Conservation (phyloP, 2,113 vertebrate genomes). For the Illadopsis cleaveri region DNA sequence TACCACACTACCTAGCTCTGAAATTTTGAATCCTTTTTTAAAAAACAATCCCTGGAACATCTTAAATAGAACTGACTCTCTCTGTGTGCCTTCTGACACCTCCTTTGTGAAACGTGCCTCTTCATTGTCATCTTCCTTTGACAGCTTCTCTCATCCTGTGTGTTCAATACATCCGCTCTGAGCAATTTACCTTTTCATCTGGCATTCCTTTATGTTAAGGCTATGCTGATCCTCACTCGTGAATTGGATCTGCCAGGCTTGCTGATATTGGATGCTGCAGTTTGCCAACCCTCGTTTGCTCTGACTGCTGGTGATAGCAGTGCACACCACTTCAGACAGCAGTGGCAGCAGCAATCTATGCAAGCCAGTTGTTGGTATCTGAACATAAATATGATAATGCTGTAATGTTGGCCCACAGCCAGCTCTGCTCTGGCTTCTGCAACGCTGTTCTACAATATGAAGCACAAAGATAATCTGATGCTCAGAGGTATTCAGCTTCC, state of each 20-base stretch:
- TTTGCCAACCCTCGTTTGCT: slow-evolving; percentile 10
- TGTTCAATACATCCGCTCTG: not conserved
- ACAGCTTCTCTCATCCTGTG: slow-evolving; percentile 28
- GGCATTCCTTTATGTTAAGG: slow-evolving; percentile 27
- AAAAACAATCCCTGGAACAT: not conserved
- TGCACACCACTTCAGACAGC: not conserved
- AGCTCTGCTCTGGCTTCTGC: not conserved
- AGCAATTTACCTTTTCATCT: slow-evolving; percentile 17
- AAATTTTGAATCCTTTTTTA: not conserved
- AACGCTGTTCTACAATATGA: not conserved
- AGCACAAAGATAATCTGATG: not conserved
- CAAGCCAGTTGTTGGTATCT: not conserved
- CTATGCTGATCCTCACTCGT: not conserved
- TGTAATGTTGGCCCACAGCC: not conserved
- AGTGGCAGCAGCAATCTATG: not conserved
- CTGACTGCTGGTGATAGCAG: not conserved
- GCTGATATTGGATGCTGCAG: not conserved
- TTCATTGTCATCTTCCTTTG: slow-evolving; percentile 21
- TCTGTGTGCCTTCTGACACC: not conserved
- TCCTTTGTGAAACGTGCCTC: not conserved
- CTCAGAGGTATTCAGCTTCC: not conserved
- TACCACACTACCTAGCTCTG: not conserved
- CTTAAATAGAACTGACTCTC: not conserved
- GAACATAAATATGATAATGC: not conserved
- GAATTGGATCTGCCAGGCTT: not conserved